These are phyloP conservation scores for Amphiprion clarkii DNA, from an alignment of 2,797 vertebrate genomes.

Conservation along the genomic window DNA sequence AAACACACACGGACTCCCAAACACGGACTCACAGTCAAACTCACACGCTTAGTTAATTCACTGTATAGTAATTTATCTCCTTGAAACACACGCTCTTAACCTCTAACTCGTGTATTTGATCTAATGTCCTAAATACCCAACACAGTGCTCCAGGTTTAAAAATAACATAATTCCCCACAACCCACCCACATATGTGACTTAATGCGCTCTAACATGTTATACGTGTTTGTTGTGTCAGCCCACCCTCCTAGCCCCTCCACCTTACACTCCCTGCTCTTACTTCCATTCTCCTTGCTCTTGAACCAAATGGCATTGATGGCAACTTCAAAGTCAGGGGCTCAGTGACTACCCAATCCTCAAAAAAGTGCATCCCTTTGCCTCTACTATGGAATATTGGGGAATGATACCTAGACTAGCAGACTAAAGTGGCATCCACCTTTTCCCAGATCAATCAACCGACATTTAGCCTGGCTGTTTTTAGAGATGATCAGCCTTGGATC, in stretches of 20 bases:
- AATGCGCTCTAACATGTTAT: slow-evolving; percentile 56
- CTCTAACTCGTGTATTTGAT: slow-evolving; percentile 71
- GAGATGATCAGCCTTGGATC: slow-evolving; percentile 42
- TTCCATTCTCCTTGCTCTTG: slow-evolving; percentile 33
- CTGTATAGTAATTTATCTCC: slow-evolving; percentile 67
- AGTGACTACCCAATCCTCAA: slow-evolving; percentile 39
- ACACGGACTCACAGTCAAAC: slow-evolving; percentile 37
- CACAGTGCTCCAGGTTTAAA: slow-evolving; percentile 65
- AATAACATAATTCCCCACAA: slow-evolving; percentile 73
- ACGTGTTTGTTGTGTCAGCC: slow-evolving; percentile 51
- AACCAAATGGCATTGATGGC: slow-evolving; percentile 64
- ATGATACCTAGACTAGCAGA: slow-evolving; percentile 19
- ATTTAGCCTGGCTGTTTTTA: slow-evolving; percentile 30
- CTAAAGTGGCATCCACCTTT: slow-evolving; percentile 15
- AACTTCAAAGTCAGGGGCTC: slow-evolving; percentile 68
- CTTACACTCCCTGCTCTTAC: slow-evolving; percentile 8
- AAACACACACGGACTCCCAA: slow-evolving; percentile 36
- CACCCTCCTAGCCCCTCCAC: slow-evolving; percentile 31
- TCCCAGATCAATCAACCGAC: slow-evolving; percentile 18
- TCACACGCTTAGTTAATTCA: slow-evolving; percentile 48
- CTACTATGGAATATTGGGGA: slow-evolving; percentile 26
- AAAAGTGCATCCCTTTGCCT: slow-evolving; percentile 22
- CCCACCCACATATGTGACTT: slow-evolving; percentile 62
- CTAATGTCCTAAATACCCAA: slow-evolving; percentile 56
- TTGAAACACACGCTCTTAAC: slow-evolving; percentile 70